Evolutionary conservation across 2,113 vertebrate genomes (phyloP).

Genomic region (Erpornis zantholeuca): DNA sequence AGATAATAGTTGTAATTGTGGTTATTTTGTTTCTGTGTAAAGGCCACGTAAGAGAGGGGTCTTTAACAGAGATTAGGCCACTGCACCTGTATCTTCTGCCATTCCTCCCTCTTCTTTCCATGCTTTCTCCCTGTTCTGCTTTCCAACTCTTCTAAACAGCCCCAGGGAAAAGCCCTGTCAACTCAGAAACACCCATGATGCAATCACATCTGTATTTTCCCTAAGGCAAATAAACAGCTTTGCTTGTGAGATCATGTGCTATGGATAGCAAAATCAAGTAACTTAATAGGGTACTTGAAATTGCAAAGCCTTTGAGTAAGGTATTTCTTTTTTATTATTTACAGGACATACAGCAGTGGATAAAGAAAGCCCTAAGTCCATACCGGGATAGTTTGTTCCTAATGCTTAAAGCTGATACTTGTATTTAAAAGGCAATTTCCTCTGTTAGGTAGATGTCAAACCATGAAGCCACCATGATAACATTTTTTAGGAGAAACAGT

Average conservation of each 20-base stretch:
- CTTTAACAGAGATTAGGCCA: slow-evolving; percentile 63
- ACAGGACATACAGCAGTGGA: not conserved
- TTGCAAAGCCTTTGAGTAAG: slow-evolving; percentile 55
- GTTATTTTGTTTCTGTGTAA: slow-evolving; percentile 59
- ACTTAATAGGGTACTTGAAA: slow-evolving; percentile 71
- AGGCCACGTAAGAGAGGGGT: not conserved
- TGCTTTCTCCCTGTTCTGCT: not conserved
- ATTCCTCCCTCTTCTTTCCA: slow-evolving; percentile 43
- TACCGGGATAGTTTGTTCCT: not conserved
- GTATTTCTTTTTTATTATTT: not conserved
- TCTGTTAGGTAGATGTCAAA: not conserved
- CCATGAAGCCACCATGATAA: not conserved
- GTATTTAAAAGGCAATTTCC: not conserved
- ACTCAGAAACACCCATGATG: slow-evolving; percentile 57
- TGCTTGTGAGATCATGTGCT: slow-evolving; percentile 81
- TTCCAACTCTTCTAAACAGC: slow-evolving; percentile 66
- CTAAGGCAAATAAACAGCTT: slow-evolving; percentile 78
- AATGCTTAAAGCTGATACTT: not conserved
- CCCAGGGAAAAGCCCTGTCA: slow-evolving; percentile 67
- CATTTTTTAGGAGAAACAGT: not conserved
- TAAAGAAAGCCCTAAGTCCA: not conserved
- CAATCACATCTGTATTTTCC: slow-evolving; percentile 68
- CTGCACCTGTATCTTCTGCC: slow-evolving; percentile 69
- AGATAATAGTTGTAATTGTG: slow-evolving; percentile 23
- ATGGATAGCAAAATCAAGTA: slow-evolving; percentile 63